These are phyloP conservation scores for Cantharis rufa DNA, from an alignment of 2,888 invertebrate genomes.

Conservation along the genomic window DNA sequence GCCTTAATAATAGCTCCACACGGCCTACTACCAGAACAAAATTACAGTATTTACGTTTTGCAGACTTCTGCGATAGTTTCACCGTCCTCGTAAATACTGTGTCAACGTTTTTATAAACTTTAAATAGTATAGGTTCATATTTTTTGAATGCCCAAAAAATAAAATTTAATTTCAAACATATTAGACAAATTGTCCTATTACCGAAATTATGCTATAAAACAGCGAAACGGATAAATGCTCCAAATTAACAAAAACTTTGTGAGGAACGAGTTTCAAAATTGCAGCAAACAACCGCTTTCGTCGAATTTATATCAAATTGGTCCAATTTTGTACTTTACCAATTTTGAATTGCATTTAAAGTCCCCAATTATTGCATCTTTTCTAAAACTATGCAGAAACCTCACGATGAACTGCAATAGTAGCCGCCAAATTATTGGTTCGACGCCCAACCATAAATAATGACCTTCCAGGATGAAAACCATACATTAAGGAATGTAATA, in stretches of 20 bases:
- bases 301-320: constrained; percentile 5
- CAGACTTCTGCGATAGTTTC: constrained; percentile 31
- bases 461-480: constrained; percentile 23
- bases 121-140: constrained; percentile 9
- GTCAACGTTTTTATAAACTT: constrained; percentile 20
- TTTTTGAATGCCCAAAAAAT: not conserved
- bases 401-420: constrained; percentile 21
- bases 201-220: not conserved
- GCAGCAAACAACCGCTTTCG: constrained; percentile 9
- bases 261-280: constrained; percentile 1
- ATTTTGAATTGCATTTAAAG: constrained; percentile 2
- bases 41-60: constrained; percentile 33
- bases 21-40: constrained; percentile 32
- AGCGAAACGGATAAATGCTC: not conserved
- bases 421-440: constrained; percentile 35
- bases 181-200: not conserved
- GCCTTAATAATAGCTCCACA: constrained; percentile 46
- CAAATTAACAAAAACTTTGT: not conserved
- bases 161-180: not conserved
- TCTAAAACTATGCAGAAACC: constrained; percentile 4
- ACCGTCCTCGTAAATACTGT: constrained; percentile 22
- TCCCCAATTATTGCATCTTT: constrained; percentile 13
- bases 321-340: constrained; percentile 21
- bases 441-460: constrained; percentile 34
- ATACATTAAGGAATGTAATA: constrained; percentile 5